Conservation (phyloP, 2,113 vertebrate genomes). For the Leiothrix lutea region DNA sequence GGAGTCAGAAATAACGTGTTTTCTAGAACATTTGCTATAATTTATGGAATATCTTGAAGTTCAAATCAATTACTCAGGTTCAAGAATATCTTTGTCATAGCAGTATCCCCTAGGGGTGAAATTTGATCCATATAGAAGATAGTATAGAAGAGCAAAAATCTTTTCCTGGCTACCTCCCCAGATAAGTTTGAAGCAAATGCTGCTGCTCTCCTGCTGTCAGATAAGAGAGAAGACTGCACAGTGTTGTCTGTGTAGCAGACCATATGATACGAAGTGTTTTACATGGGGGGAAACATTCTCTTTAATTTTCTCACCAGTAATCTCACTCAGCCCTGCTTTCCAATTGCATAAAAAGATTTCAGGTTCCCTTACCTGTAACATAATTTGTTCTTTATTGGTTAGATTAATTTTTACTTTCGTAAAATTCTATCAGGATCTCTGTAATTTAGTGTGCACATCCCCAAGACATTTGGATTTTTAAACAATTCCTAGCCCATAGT, state of each 20-base stretch:
- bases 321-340: not conserved
- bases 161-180: not conserved
- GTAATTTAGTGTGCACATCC: not conserved
- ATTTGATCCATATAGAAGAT: not conserved
- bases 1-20: not conserved
- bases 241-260: rapidly evolving
- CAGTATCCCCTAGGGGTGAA: not conserved
- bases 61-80: not conserved
- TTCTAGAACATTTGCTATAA: not conserved
- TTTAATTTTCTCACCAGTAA: not conserved
- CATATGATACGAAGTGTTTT: not conserved
- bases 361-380: not conserved
- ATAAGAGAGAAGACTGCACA: not conserved
- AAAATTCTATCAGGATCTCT: not conserved
- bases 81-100: not conserved
- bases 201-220: not conserved
- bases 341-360: not conserved
- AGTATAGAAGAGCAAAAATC: not conserved
- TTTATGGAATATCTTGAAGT: not conserved
- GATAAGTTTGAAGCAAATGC: not conserved
- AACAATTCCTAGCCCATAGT: not conserved
- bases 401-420: not conserved
- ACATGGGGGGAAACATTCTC: not conserved
- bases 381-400: not conserved
- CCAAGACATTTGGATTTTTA: not conserved